Evolutionary conservation across 2,113 vertebrate species (phyloP), one percentile per base, ranked within the genome.

Genomic region (Orientallactaga bullata): DNA sequence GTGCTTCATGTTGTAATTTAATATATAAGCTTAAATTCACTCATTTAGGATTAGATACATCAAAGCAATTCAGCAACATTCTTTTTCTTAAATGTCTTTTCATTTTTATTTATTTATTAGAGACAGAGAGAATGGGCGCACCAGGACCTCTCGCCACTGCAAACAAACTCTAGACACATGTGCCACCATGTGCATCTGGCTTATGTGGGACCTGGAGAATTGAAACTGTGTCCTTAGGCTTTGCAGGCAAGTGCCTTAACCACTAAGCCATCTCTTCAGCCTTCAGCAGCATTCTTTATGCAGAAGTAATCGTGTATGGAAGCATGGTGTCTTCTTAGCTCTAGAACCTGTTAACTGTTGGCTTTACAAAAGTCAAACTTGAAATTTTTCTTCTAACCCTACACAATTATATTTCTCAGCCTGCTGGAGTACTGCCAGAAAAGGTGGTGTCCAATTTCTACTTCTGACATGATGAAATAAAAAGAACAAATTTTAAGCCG

Each of bases 21-120:
- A 96, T 95, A 97, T 82, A 84, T 37, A 95, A 7, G 0, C 93
- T 94, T 82, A 96, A 94, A 74, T 68, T 28, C 10, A 42, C 23
- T 47, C 51, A 60, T 55, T 72, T 37, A 35, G 63, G 89, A 93
- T 95, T 72, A 90, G 90, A 87, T 72, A 85, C 69, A 94, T 74
- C 76, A 89, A 95, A 61, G 28, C 47, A 96, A 71, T 8, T 55
- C 88, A 0, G 0, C 9, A 26, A 30, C 16, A 91, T 2, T 87
- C 89, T 93, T 47, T 47, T 47, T 47, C 8, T 47, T 6, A 47
- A 47, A 6, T 47, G 5, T 47, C 42, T 47, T 47, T 47, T 47
- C 42, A 47, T 47, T 47, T 47, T 47, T 47, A 47, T 47, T 47
- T 47, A 47, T 47, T 47, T 47, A 47, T 47, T 5, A 47, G 42